These are phyloP conservation scores for Parazoanthus swiftii DNA, from an alignment of 92 coral and sea anemone species.

Conservation along the genomic window DNA sequence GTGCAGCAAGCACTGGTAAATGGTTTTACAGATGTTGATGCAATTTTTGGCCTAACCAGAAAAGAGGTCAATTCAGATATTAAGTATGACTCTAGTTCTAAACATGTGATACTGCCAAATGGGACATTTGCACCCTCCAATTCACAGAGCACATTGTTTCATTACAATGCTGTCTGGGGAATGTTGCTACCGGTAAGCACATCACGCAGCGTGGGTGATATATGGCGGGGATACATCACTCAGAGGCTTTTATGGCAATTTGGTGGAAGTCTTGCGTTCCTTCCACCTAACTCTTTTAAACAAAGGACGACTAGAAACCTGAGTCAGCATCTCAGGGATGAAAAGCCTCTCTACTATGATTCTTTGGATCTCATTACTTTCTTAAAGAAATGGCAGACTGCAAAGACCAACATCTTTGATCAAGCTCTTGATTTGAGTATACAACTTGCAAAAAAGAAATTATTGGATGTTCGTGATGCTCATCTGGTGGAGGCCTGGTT, in stretches of 20 bases:
- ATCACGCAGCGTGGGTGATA: constrained; percentile 16
- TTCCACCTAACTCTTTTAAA: constrained; percentile 27
- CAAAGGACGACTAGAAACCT: not conserved
- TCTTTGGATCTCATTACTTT: constrained; percentile 18
- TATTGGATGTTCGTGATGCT: constrained; percentile 26
- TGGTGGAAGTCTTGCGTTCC: constrained; percentile 5
- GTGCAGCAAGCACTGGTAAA: constrained; percentile 32
- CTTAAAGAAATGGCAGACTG: constrained; percentile 21
- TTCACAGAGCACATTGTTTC: constrained; percentile 29
- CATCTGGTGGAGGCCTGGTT: constrained; percentile 43
- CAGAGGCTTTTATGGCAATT: constrained; percentile 35
- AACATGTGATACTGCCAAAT: constrained; percentile 16
- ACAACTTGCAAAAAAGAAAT: constrained; percentile 14
- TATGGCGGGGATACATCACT: constrained; percentile 37
- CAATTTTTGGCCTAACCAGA: constrained; percentile 19
- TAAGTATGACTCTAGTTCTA: not conserved
- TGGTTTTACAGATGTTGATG: constrained; percentile 25
- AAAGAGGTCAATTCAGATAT: not conserved
- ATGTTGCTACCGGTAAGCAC: constrained; percentile 36
- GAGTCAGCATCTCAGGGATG: not conserved
- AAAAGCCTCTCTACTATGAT: constrained; percentile 19
- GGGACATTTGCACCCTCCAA: constrained; percentile 31
- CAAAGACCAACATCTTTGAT: constrained; percentile 25
- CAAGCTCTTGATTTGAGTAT: constrained; percentile 19
- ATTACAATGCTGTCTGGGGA: constrained; percentile 38